Base-by-base conservation (phyloP, 2,113 vertebrate species). In the Sitta europaea region DNA sequence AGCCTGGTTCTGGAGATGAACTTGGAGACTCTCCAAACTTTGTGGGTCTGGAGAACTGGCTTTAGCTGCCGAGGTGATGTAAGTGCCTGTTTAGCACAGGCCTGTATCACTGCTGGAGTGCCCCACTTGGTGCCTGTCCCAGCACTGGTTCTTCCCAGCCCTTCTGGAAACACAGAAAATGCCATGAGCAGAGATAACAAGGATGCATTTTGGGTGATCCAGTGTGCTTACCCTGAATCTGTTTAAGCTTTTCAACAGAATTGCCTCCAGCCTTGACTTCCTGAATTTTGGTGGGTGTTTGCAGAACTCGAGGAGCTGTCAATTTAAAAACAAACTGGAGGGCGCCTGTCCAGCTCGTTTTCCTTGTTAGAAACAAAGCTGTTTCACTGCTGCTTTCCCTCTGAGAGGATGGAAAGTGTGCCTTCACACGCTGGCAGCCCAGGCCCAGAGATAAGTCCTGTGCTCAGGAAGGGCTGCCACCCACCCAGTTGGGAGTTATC, bases 371-470 rank as follows among this genome's bases (percentile, higher is more conserved):
- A 50, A 45, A 67, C 88, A 83, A 82, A 75, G 57, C 73, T 58
- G 47, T 67, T 73, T 59, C 27, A 4, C 66, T 82, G 72, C 42
- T 94, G 90, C 93, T 82, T 91, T 91, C 42, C 71, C 78, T 96
- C 85, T 92, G 94, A 94, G 92, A 96, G 85, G 81, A 89, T 97
- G 97, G 97, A 98, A 98, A 97, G 80, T 96, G 91, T 97, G 96
- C 90, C 93, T 91, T 97, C 96, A 96, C 47, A 9, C 0, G 1
- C 91, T 96, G 81, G 94, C 89, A 93, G 27, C n/a, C 73, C 92
- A 29, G 77, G 45, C 53, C 67, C 74, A 31, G 92, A 94, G 97
- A 97, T 97, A 97, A 98, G 88, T 94, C 29, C 66, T 71, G 82
- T 68, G 84, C 91, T 95, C 96, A 96, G 96, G 97, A 97, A 97